Evolutionary conservation across 2,797 vertebrate genomes (phyloP).

Genomic region (Pterois miles): DNA sequence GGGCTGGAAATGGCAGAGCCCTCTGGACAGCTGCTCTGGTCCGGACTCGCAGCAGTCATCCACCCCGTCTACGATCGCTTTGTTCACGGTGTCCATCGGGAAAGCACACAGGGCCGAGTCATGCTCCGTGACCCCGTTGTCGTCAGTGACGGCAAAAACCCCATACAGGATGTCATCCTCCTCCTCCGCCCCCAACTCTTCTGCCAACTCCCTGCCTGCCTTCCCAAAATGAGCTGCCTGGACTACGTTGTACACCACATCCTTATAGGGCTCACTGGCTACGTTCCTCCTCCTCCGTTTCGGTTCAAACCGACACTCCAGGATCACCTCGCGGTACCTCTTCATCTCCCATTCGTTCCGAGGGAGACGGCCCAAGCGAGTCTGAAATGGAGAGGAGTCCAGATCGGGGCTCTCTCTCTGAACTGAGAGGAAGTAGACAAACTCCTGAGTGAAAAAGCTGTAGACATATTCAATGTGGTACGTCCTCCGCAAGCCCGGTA

Average conservation of each 20-base stretch:
- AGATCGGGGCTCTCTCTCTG: conserved; percentile 83
- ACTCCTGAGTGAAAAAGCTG: conserved; percentile 85
- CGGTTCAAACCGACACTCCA: conserved; percentile 91
- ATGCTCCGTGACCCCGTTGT: conserved; percentile 65
- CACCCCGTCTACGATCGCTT: conserved; percentile 87
- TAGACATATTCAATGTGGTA: conserved; percentile 91
- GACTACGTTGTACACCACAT: conserved; percentile 88
- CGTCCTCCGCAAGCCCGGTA: conserved; percentile 79
- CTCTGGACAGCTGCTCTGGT: conserved; percentile 82
- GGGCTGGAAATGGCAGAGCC: conserved; percentile 90
- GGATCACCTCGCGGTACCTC: conserved; percentile 89
- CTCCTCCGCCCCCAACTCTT: conserved; percentile 83
- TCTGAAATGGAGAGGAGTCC: conserved; percentile 84
- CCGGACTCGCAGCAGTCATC: conserved; percentile 85
- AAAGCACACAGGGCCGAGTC: conserved; percentile 93
- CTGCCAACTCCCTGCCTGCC: conserved; percentile 85
- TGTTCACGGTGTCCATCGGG: conserved; percentile 85
- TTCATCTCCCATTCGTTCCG: conserved; percentile 85
- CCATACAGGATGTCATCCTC: conserved; percentile 89
- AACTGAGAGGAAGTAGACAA: conserved; percentile 93
- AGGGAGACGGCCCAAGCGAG: conserved; percentile 87
- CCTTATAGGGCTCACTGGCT: conserved; percentile 56
- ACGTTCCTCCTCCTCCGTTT: conserved; percentile 83
- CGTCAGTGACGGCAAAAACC: conserved; percentile 85
- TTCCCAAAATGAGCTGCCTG: conserved; percentile 89